Evolutionary conservation across 2,888 invertebrate species (phyloP).

Genomic region (Mythimna pallens): DNA sequence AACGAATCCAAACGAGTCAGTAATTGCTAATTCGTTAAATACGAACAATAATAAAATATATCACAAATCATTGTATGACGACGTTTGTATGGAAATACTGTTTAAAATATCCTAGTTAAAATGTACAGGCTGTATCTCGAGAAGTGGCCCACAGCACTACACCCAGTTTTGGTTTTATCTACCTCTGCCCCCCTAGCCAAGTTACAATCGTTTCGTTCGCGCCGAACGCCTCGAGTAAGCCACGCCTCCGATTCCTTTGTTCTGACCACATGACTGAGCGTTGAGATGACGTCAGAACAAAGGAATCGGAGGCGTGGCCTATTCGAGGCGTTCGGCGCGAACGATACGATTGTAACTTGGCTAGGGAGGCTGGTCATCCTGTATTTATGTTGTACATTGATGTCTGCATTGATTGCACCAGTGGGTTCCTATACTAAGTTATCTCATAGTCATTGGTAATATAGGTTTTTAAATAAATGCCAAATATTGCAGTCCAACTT

Average conservation of each 20-base stretch:
- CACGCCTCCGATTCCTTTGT: no score
- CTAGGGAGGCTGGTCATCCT: neutral
- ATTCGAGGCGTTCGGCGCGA: no score
- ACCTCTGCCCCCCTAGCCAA: no score
- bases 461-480: slow-evolving; percentile 51
- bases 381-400: neutral
- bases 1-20: neutral
- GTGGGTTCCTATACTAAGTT: slow-evolving; percentile 25
- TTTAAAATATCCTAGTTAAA: neutral
- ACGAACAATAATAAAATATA: no score
- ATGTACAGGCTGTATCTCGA: neutral
- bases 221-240: no score
- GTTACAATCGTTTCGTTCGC: no score
- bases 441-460: slow-evolving; percentile 9
- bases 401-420: neutral
- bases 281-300: no score
- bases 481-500: slow-evolving; percentile 46
- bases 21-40: neutral
- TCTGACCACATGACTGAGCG: no score
- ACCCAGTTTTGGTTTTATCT: neutral
- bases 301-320: no score
- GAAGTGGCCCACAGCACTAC: neutral
- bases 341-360: no score
- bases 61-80: neutral
- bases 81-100: neutral